Evolutionary conservation across 2,797 vertebrate genomes (phyloP).

Genomic region (Xiphorhynchus erythropygius): DNA sequence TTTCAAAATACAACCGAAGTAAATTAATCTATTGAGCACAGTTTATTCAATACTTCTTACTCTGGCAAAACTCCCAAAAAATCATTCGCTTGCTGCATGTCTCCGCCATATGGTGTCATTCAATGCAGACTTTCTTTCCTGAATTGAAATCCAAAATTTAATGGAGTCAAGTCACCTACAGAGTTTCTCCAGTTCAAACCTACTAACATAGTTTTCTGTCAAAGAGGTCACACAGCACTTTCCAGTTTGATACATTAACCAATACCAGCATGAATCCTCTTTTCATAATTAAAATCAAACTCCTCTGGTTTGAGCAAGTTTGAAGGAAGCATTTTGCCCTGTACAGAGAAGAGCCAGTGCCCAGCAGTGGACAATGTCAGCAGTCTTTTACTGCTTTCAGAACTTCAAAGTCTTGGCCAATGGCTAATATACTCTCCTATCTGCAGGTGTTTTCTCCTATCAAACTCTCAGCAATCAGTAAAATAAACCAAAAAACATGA

Average conservation of each 20-base stretch:
- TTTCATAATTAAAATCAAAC: constrained; percentile 29
- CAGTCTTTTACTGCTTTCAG: background rate
- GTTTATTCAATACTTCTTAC: constrained; percentile 64
- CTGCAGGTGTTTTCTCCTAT: background rate
- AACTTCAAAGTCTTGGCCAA: background rate
- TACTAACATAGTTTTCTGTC: constrained; percentile 20
- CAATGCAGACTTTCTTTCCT: constrained; percentile 47
- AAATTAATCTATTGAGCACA: constrained; percentile 63
- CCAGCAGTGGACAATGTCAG: background rate
- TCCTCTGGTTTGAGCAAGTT: background rate
- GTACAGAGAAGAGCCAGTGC: background rate
- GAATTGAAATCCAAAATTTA: constrained; percentile 34
- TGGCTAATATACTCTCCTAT: background rate
- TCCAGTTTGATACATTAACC: background rate
- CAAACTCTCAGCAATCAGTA: background rate
- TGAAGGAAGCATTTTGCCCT: background rate
- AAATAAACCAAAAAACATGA: background rate
- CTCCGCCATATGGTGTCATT: constrained; percentile 67
- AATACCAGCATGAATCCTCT: background rate
- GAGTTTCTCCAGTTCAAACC: constrained; percentile 31
- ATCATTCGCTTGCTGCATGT: constrained; percentile 57
- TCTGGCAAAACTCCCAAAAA: constrained; percentile 64
- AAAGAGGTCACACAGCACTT: constrained; percentile 4
- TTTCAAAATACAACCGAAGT: constrained; percentile 55
- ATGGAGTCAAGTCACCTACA: constrained; percentile 23